Evolutionary conservation across 2,797 vertebrate genomes (phyloP), one percentile per base, ranked within the genome.

Genomic region (Hyperoplus lanceolatus): DNA sequence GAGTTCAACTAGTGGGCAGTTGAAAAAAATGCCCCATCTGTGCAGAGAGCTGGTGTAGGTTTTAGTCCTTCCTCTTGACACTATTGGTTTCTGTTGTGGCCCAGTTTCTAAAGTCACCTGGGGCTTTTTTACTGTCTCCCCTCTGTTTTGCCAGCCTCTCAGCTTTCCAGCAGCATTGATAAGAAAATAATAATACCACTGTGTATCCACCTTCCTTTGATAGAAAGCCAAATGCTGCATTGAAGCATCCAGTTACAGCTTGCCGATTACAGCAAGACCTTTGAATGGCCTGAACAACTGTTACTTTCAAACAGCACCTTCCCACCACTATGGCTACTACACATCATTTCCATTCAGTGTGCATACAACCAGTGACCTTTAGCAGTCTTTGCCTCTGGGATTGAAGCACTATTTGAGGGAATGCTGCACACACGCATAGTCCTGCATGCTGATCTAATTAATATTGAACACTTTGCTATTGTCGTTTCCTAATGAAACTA

Each of bases 201-300:
- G 68, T 84, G 56, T 58, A 48, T 54, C 10, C 49, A 43, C 18
- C 73, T 54, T 72, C 29, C 58, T 18, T 50, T 8, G 38, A 64
- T 9, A 67, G 14, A 58, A 70, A 70, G 29, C 14, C 65, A 59
- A 80, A 70, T 62, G 69, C 54, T 61, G 43, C 21, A 76, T 56
- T 79, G 53, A 82, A 77, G 80, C 73, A 73, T 90, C 79, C 58
- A 55, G 65, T 91, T 87, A 83, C 84, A 65, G 10, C 41, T 18
- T 65, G 16, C 29, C 71, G 75, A 76, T 76, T 57, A 84, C 45
- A 78, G 55, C 9, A 42, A 65, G 42, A 36, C 49, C 8, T 29
- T 29, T 64, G 53, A 58, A 79, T 43, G 58, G 7, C 62, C 45
- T 51, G 18, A 76, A 49, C 36, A 58, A 77, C 29, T 57, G 43